phyloP scores from a whole-genome alignment of 2,113 vertebrate species.

The Pontoporia blainvillei region DNA sequence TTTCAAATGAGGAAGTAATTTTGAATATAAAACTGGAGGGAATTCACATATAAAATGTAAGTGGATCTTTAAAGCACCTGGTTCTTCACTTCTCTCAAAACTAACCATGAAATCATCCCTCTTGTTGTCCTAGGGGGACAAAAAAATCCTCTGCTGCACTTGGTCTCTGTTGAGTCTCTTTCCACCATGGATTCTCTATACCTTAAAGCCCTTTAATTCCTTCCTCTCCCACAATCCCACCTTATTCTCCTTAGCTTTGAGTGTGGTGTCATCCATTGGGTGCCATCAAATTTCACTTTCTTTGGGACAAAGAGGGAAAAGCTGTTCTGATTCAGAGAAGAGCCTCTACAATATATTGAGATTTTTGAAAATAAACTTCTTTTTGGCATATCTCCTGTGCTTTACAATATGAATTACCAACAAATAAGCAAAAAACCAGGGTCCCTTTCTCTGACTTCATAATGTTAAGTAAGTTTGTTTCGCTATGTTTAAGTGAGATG shows the following conservation, averaged over 20 bases:
- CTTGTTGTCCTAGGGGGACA: neutral
- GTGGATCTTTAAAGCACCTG: neutral
- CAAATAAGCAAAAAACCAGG: neutral
- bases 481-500: neutral
- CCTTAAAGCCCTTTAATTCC: neutral
- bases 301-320: neutral
- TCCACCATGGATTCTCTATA: neutral
- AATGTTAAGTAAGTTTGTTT: neutral
- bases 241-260: neutral
- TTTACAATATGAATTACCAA: neutral
- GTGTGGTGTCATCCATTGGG: neutral
- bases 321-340: neutral
- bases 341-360: neutral
- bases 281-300: neutral
- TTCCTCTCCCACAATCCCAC: neutral
- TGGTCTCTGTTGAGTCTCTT: neutral
- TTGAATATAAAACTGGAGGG: neutral
- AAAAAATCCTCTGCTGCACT: neutral
- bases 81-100: constrained; percentile 1
- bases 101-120: neutral
- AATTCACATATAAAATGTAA: neutral
- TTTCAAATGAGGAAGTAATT: constrained; percentile 21
- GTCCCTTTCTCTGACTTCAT: neutral
- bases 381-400: neutral
- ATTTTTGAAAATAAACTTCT: neutral